phyloP scores from a whole-genome alignment of 2,888 invertebrate species.

The Apodemia mormo region DNA sequence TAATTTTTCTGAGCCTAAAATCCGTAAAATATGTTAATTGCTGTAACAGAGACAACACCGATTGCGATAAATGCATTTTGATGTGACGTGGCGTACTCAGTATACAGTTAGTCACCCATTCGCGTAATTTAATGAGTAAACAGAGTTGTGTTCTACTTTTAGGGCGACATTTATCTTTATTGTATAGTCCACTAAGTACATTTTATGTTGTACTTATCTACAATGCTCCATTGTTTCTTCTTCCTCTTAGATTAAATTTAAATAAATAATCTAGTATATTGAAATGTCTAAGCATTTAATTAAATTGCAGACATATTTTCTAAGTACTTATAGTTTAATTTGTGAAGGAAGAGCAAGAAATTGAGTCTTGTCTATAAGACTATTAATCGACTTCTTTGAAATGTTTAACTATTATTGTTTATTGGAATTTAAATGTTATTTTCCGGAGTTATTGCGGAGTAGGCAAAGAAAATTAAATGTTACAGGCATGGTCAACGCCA shows the following conservation, averaged over 20 bases:
- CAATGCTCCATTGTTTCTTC: not conserved
- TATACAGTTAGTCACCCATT: conserved; percentile 2
- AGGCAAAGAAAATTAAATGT: no score
- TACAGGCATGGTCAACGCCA: no score
- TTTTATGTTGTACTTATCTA: not conserved
- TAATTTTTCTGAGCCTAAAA: no score
- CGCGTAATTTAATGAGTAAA: not conserved
- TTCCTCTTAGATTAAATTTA: conserved; percentile 7
- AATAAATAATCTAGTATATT: not conserved
- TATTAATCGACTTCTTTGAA: no score
- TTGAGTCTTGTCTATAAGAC: not conserved
- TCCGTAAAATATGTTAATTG: no score
- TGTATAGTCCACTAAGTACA: not conserved
- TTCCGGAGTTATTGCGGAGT: no score
- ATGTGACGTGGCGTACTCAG: not conserved
- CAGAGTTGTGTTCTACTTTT: not conserved
- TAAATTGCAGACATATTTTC: not conserved
- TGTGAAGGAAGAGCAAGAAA: not conserved
- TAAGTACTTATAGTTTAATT: not conserved
- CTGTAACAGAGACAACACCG: no score
- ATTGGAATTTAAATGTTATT: no score
- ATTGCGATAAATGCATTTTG: no score
- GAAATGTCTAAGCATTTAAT: no score
- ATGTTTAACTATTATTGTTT: no score
- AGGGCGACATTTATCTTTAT: not conserved